Evolutionary conservation across 1,140 invertebrate species (phyloP).

Genomic region (Ceratitis capitata): DNA sequence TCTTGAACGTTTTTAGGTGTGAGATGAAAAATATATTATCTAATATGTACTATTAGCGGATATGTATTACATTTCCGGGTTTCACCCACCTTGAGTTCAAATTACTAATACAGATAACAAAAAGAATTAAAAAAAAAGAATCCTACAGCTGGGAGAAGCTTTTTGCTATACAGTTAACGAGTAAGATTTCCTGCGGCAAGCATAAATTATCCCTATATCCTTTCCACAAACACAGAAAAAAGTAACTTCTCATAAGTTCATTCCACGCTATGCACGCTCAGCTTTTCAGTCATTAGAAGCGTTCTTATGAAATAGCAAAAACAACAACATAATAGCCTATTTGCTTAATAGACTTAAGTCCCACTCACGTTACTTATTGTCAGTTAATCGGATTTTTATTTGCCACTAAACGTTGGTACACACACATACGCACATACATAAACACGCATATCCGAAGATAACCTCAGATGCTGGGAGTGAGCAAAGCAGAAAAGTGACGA

Average conservation of each 20-base stretch:
- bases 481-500: not conserved
- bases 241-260: not conserved
- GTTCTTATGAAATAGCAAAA: no score
- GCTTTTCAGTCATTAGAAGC: not conserved
- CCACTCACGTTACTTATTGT: not conserved
- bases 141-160: no score
- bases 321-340: not conserved
- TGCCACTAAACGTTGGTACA: not conserved
- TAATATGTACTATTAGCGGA: no score
- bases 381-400: not conserved
- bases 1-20: no score
- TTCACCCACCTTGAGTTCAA: no score
- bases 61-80: no score
- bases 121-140: no score
- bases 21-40: no score
- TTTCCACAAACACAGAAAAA: no score
- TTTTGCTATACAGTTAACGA: no score
- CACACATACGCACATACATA: not conserved
- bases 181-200: not conserved
- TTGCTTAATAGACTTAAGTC: not conserved
- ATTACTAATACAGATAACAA: no score
- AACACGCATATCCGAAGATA: not conserved
- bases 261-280: not conserved
- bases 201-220: not conserved
- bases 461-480: no score